Conservation (phyloP, 2,113 vertebrate species). For the Gambusia holbrooki region DNA sequence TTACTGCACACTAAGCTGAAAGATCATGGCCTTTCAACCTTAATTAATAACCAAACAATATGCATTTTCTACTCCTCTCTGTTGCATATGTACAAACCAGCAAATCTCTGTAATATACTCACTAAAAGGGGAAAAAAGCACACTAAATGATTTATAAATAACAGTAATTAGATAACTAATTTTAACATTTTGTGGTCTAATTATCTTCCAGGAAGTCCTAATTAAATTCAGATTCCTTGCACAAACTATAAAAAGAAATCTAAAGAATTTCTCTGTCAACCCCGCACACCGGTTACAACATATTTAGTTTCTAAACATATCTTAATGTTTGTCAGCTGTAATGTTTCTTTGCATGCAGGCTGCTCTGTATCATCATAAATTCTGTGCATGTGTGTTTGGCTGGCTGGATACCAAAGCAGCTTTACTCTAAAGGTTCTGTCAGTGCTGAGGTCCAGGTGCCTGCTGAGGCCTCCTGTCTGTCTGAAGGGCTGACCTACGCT, state of each 20-base stretch:
- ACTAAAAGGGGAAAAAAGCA: slow-evolving; percentile 3
- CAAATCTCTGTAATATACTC: slow-evolving; percentile 1
- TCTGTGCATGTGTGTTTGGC: slow-evolving; percentile 27
- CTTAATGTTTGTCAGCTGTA: slow-evolving; percentile 4
- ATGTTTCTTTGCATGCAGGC: slow-evolving; percentile 32
- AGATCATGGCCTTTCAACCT: slow-evolving; percentile 56
- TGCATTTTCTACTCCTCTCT: slow-evolving; percentile 12
- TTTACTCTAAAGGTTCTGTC: slow-evolving; percentile 52
- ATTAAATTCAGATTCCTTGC: slow-evolving; percentile 65
- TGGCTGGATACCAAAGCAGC: slow-evolving; percentile 30
- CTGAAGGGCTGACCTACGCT: slow-evolving; percentile 72
- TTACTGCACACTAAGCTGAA: slow-evolving; percentile 53
- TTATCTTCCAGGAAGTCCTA: slow-evolving; percentile 55
- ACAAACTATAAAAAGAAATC: slow-evolving; percentile 60
- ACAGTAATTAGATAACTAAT: slow-evolving; percentile 61
- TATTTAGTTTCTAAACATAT: slow-evolving; percentile 16
- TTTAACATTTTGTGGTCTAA: slow-evolving; percentile 53
- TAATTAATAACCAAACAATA: slow-evolving; percentile 47
- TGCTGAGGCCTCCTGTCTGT: slow-evolving; percentile 67
- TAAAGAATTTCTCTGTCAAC: slow-evolving; percentile 26
- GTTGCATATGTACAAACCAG: neutral
- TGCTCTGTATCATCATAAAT: slow-evolving; percentile 19
- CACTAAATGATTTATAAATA: slow-evolving; percentile 59
- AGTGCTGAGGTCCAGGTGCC: slow-evolving; percentile 69
- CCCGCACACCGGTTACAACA: slow-evolving; percentile 32